These are phyloP conservation scores for Nymphalis c-album DNA, from an alignment of 2,888 invertebrate genomes.

Conservation along the genomic window DNA sequence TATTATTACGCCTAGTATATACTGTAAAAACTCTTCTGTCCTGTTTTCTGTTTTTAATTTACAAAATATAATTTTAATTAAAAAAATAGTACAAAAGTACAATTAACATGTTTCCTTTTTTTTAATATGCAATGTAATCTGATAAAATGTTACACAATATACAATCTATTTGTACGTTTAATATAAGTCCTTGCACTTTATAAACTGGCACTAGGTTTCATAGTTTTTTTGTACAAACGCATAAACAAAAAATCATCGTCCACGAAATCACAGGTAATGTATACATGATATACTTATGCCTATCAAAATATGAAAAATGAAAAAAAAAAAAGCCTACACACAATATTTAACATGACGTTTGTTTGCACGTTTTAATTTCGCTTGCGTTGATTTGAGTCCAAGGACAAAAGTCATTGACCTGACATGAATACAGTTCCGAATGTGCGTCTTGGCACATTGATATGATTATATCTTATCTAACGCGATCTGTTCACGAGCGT, in stretches of 20 bases:
- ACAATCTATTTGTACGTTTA: neutral
- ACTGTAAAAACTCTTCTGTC: neutral
- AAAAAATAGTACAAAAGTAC: constrained; percentile 21
- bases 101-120: constrained; percentile 11
- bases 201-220: neutral
- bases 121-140: constrained; percentile 1
- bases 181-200: too few species aligned
- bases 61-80: constrained; percentile 6
- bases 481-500: constrained; percentile 2
- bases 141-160: neutral
- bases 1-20: constrained; percentile 17
- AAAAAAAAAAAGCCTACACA: neutral
- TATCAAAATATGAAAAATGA: neutral
- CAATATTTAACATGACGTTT: neutral
- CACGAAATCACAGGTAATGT: neutral
- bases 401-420: constrained; percentile 16
- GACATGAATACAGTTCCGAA: constrained; percentile 6
- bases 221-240: neutral
- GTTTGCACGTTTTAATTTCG: neutral
- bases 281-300: neutral
- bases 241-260: neutral
- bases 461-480: constrained; percentile 19
- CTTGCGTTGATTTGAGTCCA: neutral
- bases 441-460: constrained; percentile 9
- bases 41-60: constrained; percentile 4